Percentiles rank a stretch among this genome's conserved stretches.
These are phyloP conservation scores for Sebastes diploproa DNA, from an alignment of 2,797 vertebrate genomes.

Conservation along the genomic window DNA sequence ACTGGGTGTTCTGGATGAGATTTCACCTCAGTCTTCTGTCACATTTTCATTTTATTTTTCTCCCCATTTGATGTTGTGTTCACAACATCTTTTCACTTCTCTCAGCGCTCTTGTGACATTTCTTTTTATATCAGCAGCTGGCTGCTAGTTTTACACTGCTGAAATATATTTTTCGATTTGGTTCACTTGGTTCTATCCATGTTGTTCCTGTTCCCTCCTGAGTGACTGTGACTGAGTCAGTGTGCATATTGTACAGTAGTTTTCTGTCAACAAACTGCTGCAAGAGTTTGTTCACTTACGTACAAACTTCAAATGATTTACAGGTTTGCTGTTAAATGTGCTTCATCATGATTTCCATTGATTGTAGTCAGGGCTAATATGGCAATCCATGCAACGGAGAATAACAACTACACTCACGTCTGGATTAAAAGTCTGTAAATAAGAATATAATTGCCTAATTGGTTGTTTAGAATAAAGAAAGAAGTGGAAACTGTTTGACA, in stretches of 20 bases:
- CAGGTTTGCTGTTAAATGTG: not conserved
- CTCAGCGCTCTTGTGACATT: not conserved
- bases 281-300: not conserved
- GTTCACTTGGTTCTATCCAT: slow-evolving; percentile 7
- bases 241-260: not conserved
- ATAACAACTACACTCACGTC: not conserved
- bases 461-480: not conserved
- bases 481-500: not conserved
- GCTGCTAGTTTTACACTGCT: not conserved
- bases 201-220: slow-evolving; percentile 19
- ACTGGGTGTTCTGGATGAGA: slow-evolving; percentile 9
- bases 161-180: slow-evolving; percentile 21
- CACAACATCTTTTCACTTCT: slow-evolving; percentile 7
- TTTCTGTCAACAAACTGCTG: not conserved
- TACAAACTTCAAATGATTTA: not conserved
- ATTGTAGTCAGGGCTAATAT: not conserved
- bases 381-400: not conserved
- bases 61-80: slow-evolving; percentile 11
- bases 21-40: slow-evolving; percentile 7
- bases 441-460: not conserved
- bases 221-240: slow-evolving; percentile 5
- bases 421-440: not conserved
- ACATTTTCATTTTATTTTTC: slow-evolving; percentile 22
- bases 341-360: not conserved
- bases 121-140: not conserved